Percentiles rank a stretch among this genome's conserved stretches.
These are phyloP conservation scores for Diadumene lineata DNA, from an alignment of 92 coral and sea anemone genomes.

Conservation along the genomic window DNA sequence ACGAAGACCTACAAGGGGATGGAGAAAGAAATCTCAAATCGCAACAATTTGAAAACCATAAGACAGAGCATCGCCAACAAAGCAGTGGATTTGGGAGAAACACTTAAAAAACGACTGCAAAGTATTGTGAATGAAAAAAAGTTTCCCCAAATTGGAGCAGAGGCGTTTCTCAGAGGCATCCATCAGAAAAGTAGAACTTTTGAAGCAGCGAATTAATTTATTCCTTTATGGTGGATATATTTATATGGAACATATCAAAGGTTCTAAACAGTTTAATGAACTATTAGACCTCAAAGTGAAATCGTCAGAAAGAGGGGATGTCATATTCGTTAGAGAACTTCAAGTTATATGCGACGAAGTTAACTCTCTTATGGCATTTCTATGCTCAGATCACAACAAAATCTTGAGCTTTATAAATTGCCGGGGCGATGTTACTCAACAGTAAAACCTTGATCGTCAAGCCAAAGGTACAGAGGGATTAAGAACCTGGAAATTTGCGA, in stretches of 20 bases:
- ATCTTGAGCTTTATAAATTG: not conserved
- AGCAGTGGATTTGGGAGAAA: no score
- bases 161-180: not conserved
- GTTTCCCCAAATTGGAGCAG: conserved; percentile 14
- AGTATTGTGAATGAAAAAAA: not conserved
- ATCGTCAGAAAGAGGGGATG: conserved; percentile 16
- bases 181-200: not conserved
- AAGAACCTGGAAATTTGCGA: not conserved
- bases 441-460: not conserved
- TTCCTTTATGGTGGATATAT: conserved; percentile 11
- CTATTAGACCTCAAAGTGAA: conserved; percentile 6
- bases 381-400: not conserved
- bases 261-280: conserved; percentile 11
- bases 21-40: no score
- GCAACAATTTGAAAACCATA: no score
- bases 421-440: not conserved
- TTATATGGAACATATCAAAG: conserved; percentile 14
- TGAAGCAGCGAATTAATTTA: conserved; percentile 9
- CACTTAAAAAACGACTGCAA: no score
- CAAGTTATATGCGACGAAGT: conserved; percentile 12
- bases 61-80: no score
- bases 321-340: not conserved
- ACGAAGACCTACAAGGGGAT: no score
- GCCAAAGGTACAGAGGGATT: conserved; percentile 3
- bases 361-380: not conserved